Evolutionary conservation across 2,113 vertebrate genomes (phyloP).

Genomic region (Pyxicephalus adspersus): DNA sequence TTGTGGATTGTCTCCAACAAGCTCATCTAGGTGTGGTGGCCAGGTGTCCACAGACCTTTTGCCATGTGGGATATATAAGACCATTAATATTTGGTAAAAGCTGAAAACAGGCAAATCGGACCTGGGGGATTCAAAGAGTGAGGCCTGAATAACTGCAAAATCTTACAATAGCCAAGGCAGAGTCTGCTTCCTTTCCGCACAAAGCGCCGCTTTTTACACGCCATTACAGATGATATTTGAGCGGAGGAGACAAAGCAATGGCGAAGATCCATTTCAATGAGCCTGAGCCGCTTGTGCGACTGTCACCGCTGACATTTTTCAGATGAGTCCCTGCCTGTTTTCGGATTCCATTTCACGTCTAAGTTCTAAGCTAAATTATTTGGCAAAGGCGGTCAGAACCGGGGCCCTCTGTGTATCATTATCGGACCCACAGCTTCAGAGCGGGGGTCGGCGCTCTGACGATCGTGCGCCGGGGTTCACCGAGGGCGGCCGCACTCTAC

Average conservation of each 20-base stretch:
- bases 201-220: no score
- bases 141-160: no score
- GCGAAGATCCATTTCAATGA: background rate
- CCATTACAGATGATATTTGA: background rate
- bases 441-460: constrained; percentile 70
- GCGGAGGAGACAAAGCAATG: background rate
- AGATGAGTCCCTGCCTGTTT: constrained; percentile 77
- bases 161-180: no score
- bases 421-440: constrained; percentile 65
- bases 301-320: constrained; percentile 76
- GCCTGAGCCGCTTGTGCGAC: constrained; percentile 64
- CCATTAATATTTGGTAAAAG: no score
- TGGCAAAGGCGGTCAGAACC: constrained; percentile 75
- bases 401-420: constrained; percentile 73
- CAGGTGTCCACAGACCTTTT: no score
- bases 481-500: constrained; percentile 67
- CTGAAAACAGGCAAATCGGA: no score
- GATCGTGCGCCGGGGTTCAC: constrained; percentile 73
- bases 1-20: no score
- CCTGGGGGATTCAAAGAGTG: no score
- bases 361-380: constrained; percentile 84
- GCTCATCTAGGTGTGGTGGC: no score
- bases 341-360: constrained; percentile 81
- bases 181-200: no score
- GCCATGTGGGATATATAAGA: no score